Evolutionary conservation across 1,140 invertebrate species (phyloP).

Genomic region (Drosophila watanabei): DNA sequence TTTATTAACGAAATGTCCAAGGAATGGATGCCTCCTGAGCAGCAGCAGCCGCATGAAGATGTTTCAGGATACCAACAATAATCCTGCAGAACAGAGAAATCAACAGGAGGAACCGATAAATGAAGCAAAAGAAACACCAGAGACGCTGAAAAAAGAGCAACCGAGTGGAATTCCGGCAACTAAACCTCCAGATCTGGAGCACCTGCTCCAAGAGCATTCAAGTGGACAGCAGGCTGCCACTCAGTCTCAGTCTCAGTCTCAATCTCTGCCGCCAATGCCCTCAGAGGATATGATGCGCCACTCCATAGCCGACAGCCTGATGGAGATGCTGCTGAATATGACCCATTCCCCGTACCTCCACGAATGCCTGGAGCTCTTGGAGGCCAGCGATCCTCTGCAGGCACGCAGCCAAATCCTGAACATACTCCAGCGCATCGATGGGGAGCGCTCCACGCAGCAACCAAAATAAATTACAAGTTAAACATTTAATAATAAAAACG

Average conservation of each 20-base stretch:
- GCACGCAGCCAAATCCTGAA: constrained; percentile 49
- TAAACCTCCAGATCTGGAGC: background rate
- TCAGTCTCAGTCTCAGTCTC: background rate
- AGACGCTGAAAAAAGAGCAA: background rate
- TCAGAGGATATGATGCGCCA: constrained; percentile 58
- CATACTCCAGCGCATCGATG: constrained; percentile 49
- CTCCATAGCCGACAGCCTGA: constrained; percentile 58
- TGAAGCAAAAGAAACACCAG: background rate
- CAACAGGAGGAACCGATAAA: too few species aligned
- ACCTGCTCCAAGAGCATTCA: background rate
- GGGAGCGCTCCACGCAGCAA: constrained; percentile 2
- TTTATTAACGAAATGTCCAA: background rate
- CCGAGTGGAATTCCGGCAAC: background rate
- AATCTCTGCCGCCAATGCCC: constrained; percentile 37
- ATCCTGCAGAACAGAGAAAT: background rate
- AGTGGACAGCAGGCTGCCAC: background rate
- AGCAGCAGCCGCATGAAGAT: constrained; percentile 4
- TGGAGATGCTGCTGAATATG: constrained; percentile 71
- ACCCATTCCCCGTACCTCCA: constrained; percentile 13
- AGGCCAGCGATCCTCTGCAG: constrained; percentile 41
- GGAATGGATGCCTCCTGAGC: background rate
- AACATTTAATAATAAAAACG: constrained; percentile 67
- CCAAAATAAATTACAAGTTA: constrained; percentile 26
- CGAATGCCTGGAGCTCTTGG: constrained; percentile 56
- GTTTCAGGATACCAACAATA: background rate